These are phyloP conservation scores for Tenualosa thibaudeaui DNA, from an alignment of 2,797 vertebrate species.

Conservation along the genomic window DNA sequence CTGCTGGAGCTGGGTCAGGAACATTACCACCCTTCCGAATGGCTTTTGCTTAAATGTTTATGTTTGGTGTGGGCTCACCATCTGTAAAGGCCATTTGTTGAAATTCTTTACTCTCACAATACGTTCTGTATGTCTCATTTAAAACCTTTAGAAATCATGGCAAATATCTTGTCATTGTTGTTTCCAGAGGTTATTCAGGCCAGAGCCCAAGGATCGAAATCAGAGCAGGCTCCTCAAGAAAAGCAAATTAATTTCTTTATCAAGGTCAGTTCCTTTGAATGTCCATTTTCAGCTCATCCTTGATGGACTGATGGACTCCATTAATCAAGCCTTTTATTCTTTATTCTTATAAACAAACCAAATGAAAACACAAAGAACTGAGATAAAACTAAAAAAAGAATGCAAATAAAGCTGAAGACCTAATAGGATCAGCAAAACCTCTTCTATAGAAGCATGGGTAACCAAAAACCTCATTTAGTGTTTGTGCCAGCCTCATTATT, in stretches of 20 bases:
- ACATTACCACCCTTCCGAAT: not conserved
- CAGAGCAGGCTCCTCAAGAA: conserved; percentile 80
- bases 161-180: conserved; percentile 37
- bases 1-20: conserved; percentile 86
- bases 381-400: not conserved
- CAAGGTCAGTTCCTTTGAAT: conserved; percentile 76
- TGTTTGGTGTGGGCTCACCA: too few species aligned
- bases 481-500: not conserved
- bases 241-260: conserved; percentile 87
- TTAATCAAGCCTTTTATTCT: not conserved
- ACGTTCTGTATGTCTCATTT: not conserved
- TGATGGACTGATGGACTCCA: not conserved
- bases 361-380: not conserved
- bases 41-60: not conserved
- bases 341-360: not conserved
- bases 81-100: too few species aligned
- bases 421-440: not conserved
- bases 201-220: conserved; percentile 73
- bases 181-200: conserved; percentile 70
- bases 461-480: not conserved
- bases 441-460: not conserved
- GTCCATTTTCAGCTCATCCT: not conserved
- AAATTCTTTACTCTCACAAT: too few species aligned
- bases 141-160: not conserved
- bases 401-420: not conserved